phyloP scores from a whole-genome alignment of 2,888 invertebrate species.

The Caenorhabditis sp. region DNA sequence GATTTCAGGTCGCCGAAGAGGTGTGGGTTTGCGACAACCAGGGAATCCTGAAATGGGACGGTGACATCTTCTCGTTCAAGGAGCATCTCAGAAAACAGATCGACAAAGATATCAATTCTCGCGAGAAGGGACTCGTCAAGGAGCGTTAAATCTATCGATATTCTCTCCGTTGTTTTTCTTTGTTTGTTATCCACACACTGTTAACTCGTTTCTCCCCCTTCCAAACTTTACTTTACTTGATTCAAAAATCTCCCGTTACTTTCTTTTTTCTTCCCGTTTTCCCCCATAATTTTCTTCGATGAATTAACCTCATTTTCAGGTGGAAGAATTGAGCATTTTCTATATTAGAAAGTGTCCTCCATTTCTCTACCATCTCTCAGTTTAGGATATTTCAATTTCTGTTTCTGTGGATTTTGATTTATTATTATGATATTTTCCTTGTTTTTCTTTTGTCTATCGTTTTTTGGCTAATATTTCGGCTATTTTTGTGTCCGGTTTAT shows the following conservation, averaged over 20 bases:
- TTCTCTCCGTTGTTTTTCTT: not conserved
- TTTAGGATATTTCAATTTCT: constrained; percentile 61
- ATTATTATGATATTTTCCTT: constrained; percentile 17
- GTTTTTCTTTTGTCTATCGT: not conserved
- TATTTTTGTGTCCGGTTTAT: constrained; percentile 19
- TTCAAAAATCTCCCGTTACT: constrained; percentile 26
- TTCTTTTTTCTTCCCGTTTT: constrained; percentile 34
- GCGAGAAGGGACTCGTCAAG: constrained; percentile 68
- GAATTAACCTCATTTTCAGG: no score
- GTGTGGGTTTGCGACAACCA: constrained; percentile 99
- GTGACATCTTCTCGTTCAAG: constrained; percentile 96
- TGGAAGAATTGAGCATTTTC: constrained; percentile 1
- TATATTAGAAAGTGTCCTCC: constrained; percentile 44
- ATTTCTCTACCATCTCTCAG: constrained; percentile 6
- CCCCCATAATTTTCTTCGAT: not conserved
- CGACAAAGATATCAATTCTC: constrained; percentile 86
- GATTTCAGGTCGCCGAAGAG: constrained; percentile 93
- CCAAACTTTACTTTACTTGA: constrained; percentile 3
- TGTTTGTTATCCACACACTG: not conserved
- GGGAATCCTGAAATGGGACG: constrained; percentile 96
- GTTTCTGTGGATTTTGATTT: constrained; percentile 40
- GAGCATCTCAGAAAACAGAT: constrained; percentile 93
- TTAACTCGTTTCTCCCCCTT: constrained; percentile 16
- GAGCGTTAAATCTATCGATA: constrained; percentile 72
- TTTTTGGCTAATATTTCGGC: constrained; percentile 18